Conservation (phyloP, 2,113 vertebrate species). For the Phyllopteryx taeniolatus region DNA sequence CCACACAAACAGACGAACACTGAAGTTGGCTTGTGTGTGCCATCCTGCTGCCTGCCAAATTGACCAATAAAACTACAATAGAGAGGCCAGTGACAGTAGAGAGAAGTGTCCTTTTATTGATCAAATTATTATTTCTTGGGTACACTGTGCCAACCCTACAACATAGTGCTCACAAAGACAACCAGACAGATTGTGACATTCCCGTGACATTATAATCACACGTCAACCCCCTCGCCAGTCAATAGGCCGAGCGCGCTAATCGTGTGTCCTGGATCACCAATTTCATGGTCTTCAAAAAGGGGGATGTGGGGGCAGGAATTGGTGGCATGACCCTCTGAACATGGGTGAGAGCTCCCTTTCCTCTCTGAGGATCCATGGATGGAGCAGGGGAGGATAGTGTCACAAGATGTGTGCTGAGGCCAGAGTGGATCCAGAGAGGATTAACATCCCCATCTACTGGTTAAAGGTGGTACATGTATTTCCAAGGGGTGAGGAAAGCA, state of each 20-base stretch:
- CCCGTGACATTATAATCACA: slow-evolving; percentile 72
- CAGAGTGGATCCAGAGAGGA: slow-evolving; percentile 63
- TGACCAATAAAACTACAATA: slow-evolving; percentile 56
- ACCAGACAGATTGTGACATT: slow-evolving; percentile 74
- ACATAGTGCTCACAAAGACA: slow-evolving; percentile 58
- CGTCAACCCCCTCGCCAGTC: slow-evolving; percentile 65
- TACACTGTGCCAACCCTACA: slow-evolving; percentile 55
- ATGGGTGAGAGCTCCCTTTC: slow-evolving; percentile 60
- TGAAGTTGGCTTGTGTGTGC: slow-evolving; percentile 40
- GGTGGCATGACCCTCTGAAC: slow-evolving; percentile 71
- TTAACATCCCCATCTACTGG: slow-evolving; percentile 81
- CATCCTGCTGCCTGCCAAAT: slow-evolving; percentile 51
- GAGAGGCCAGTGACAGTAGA: slow-evolving; percentile 49
- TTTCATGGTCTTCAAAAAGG: slow-evolving; percentile 73
- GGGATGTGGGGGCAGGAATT: slow-evolving; percentile 70
- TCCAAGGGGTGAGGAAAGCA: slow-evolving; percentile 12
- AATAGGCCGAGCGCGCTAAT: slow-evolving; percentile 71
- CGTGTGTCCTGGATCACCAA: slow-evolving; percentile 75
- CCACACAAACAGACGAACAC: neutral
- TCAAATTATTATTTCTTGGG: slow-evolving; percentile 62
- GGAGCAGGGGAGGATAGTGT: slow-evolving; percentile 23
- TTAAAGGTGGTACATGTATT: slow-evolving; percentile 18
- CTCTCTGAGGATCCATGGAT: slow-evolving; percentile 34
- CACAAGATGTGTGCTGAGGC: slow-evolving; percentile 11
- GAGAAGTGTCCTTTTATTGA: slow-evolving; percentile 61